Evolutionary conservation across 2,797 vertebrate species (phyloP).

Genomic region (Molossus molossus): DNA sequence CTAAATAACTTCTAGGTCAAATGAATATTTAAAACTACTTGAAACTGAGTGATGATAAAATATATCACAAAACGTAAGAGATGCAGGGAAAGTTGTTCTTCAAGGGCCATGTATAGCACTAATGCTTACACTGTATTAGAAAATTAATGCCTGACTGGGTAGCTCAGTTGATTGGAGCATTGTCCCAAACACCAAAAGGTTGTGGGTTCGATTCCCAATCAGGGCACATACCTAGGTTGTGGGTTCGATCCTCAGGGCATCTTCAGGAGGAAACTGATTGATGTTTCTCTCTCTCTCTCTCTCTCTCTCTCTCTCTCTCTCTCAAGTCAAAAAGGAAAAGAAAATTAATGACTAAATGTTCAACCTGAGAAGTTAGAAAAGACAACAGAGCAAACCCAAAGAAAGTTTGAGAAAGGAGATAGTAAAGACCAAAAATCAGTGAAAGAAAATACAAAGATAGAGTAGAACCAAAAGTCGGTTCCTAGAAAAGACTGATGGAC

Average conservation of each 20-base stretch:
- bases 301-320: no score
- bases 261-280: no score
- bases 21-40: conserved; percentile 2
- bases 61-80: neutral
- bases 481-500: neutral
- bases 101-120: neutral
- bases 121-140: neutral
- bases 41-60: neutral
- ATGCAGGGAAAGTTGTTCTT: neutral
- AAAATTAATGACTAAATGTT: neutral
- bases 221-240: no score
- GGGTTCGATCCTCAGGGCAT: no score
- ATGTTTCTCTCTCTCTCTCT: no score
- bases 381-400: neutral
- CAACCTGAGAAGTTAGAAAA: neutral
- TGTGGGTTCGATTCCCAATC: no score
- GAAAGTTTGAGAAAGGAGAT: neutral
- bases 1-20: neutral
- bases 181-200: no score
- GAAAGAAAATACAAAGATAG: neutral
- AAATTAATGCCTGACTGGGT: neutral
- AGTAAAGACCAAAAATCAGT: conserved; percentile 12
- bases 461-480: neutral
- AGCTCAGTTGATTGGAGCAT: neutral
- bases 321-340: no score